phyloP scores from a whole-genome alignment of 2,888 invertebrate genomes.

The Druceiella hillmani region DNA sequence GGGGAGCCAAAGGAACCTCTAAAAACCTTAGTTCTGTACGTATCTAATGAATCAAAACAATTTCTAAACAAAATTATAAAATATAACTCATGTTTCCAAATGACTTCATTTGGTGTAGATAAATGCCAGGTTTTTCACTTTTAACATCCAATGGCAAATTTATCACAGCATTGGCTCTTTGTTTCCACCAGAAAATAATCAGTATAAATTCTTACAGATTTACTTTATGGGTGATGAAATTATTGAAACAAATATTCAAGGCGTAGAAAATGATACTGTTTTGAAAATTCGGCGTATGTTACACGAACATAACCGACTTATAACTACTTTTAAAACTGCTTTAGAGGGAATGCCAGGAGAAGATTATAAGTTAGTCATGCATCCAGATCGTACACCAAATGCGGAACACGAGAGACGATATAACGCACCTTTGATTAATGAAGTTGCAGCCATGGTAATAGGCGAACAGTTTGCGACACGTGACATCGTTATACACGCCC shows the following conservation, averaged over 20 bases:
- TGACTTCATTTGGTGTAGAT: conserved; percentile 24
- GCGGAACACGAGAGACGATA: conserved; percentile 28
- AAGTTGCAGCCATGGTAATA: conserved; percentile 26
- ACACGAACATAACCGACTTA: conserved; percentile 24
- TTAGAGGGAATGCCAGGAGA: conserved; percentile 25
- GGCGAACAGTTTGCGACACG: conserved; percentile 22
- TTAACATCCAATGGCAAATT: conserved; percentile 27
- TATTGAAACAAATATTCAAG: conserved; percentile 22
- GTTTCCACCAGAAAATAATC: conserved; percentile 18
- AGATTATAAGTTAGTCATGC: conserved; percentile 26
- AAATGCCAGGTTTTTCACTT: too few relatives aligned
- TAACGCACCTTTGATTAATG: conserved; percentile 25
- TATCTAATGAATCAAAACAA: too few relatives aligned
- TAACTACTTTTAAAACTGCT: conserved; percentile 28
- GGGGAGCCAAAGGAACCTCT: too few relatives aligned
- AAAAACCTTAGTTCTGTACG: too few relatives aligned
- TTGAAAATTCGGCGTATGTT: conserved; percentile 26
- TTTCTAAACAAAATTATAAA: too few relatives aligned
- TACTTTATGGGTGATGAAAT: conserved; percentile 28
- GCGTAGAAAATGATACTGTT: conserved; percentile 24
- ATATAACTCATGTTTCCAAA: conserved; percentile 24
- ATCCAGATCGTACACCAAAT: conserved; percentile 25
- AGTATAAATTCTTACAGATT: conserved; percentile 27
- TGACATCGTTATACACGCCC: conserved; percentile 26
- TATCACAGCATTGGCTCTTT: conserved; percentile 27